Evolutionary conservation across 1,140 invertebrate species (phyloP).

Genomic region (Batillaria attramentaria): DNA sequence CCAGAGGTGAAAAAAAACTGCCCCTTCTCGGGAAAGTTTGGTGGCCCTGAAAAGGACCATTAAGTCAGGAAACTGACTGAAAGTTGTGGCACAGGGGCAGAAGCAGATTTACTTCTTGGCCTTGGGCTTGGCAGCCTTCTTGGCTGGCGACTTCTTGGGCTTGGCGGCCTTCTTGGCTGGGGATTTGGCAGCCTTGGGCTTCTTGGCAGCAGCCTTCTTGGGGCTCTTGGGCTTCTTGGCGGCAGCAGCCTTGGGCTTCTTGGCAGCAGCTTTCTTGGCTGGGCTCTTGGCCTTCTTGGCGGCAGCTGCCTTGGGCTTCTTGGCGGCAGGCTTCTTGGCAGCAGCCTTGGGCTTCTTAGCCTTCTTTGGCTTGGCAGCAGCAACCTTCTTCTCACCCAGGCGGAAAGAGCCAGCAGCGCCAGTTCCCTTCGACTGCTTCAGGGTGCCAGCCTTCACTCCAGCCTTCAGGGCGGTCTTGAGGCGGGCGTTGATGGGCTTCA

Average conservation of each 20-base stretch:
- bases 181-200: background rate
- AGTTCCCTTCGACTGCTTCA: constrained; percentile 65
- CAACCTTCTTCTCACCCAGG: constrained; percentile 63
- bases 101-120: background rate
- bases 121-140: constrained; percentile 6
- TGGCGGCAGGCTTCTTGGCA: constrained; percentile 31
- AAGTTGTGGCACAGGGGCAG: background rate
- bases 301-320: constrained; percentile 35
- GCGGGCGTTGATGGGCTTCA: constrained; percentile 59
- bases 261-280: constrained; percentile 37
- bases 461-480: constrained; percentile 62
- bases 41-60: constrained; percentile 13
- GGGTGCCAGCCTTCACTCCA: constrained; percentile 58
- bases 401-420: constrained; percentile 69
- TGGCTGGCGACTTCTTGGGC: background rate
- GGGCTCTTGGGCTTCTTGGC: constrained; percentile 17
- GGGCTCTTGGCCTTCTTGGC: constrained; percentile 45
- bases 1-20: background rate
- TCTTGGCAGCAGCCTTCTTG: constrained; percentile 3
- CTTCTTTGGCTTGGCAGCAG: constrained; percentile 26
- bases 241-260: background rate
- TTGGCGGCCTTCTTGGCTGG: background rate
- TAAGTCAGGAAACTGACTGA: background rate
- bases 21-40: background rate
- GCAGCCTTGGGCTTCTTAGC: constrained; percentile 37